Evolutionary conservation across 2,888 invertebrate species (phyloP).

Genomic region (Nymphalis polychloros): DNA sequence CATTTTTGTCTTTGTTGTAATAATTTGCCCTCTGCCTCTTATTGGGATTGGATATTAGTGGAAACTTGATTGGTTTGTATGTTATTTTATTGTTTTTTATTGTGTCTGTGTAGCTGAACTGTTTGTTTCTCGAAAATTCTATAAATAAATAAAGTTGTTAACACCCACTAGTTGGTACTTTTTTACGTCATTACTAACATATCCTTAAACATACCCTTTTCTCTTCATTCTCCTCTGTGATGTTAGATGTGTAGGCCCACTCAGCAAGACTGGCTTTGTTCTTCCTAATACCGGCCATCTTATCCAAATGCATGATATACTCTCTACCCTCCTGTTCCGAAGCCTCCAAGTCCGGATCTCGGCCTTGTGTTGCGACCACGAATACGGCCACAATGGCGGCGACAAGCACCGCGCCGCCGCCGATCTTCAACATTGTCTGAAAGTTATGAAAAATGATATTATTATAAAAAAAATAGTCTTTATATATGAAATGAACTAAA

Average conservation of each 20-base stretch:
- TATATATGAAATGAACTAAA: no score
- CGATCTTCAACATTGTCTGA: constrained; percentile 78
- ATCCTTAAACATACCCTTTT: constrained; percentile 54
- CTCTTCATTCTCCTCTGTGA: constrained; percentile 85
- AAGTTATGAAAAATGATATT: constrained; percentile 30
- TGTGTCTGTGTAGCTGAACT: no score
- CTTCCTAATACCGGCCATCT: constrained; percentile 79
- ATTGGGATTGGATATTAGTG: no score
- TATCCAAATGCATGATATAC: constrained; percentile 84
- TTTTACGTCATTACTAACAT: no score
- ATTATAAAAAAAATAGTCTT: neutral
- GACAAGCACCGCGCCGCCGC: constrained; percentile 69
- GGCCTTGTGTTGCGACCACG: constrained; percentile 75
- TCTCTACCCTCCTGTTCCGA: constrained; percentile 82
- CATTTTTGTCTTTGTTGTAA: no score
- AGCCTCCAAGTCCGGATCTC: constrained; percentile 78
- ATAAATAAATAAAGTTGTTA: no score
- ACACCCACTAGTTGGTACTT: no score
- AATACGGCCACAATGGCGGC: constrained; percentile 77
- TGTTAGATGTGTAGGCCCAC: constrained; percentile 89
- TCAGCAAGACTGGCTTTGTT: constrained; percentile 83
- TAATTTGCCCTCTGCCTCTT: no score
- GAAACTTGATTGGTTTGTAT: no score
- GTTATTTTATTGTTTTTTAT: no score
- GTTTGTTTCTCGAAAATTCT: no score